Evolutionary conservation across 2,888 invertebrate species (phyloP).

Genomic region (Macaria liturata): DNA sequence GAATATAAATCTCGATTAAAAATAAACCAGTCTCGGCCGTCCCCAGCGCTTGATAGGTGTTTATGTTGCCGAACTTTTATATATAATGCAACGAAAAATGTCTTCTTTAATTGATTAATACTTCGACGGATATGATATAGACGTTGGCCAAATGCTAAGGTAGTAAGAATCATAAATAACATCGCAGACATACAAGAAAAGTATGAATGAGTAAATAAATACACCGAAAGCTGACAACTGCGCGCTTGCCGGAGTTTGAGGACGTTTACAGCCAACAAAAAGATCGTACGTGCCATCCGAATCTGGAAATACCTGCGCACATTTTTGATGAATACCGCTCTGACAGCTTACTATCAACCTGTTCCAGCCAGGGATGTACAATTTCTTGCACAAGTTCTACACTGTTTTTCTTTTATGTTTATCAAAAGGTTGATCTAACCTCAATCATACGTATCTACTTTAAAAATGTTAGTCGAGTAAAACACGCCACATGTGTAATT

Average conservation of each 20-base stretch:
- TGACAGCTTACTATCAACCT: constrained; percentile 53
- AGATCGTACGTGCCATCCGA: constrained; percentile 58
- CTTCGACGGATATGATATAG: constrained; percentile 49
- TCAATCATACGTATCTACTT: too few species aligned
- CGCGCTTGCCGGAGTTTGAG: constrained; percentile 50
- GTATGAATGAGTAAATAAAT: constrained; percentile 69
- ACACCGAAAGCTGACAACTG: constrained; percentile 66
- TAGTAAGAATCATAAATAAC: constrained; percentile 51
- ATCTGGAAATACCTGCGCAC: constrained; percentile 60
- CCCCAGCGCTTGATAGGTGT: constrained; percentile 67
- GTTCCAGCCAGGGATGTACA: constrained; percentile 27
- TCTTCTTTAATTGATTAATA: constrained; percentile 42
- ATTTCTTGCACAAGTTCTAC: constrained; percentile 14
- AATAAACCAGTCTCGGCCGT: constrained; percentile 49
- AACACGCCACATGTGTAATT: constrained; percentile 10
- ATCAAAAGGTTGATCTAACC: too few species aligned
- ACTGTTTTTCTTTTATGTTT: too few species aligned
- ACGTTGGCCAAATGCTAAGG: constrained; percentile 41
- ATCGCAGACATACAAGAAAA: constrained; percentile 60
- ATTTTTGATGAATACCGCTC: constrained; percentile 59
- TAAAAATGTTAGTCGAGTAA: too few species aligned
- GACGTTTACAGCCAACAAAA: constrained; percentile 67
- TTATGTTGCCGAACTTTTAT: constrained; percentile 47
- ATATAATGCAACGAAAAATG: constrained; percentile 34
- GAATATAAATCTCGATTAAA: constrained; percentile 79